Percentiles rank a stretch among this genome's conserved stretches.
These are phyloP conservation scores for Pedionomus torquatus DNA, from an alignment of 2,113 vertebrate species.

Conservation along the genomic window DNA sequence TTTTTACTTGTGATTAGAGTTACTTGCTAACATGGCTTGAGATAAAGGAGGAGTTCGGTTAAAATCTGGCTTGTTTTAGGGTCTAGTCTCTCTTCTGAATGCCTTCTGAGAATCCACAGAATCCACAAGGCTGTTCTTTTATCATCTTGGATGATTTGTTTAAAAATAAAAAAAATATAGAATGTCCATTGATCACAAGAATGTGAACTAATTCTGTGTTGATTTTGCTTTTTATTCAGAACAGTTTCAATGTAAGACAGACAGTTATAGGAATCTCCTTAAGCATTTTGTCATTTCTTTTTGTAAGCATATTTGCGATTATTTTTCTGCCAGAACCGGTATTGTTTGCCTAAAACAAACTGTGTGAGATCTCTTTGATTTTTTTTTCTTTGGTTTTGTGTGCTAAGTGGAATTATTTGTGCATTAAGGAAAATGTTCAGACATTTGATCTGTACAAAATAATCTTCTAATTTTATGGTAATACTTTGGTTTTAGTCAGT, in stretches of 20 bases:
- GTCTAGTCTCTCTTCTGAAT: not conserved
- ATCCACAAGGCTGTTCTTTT: not conserved
- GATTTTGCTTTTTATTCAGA: not conserved
- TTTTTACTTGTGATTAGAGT: not conserved
- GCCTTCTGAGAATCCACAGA: not conserved
- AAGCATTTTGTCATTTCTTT: conserved; percentile 22
- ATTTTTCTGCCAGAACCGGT: not conserved
- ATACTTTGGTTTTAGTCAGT: not conserved
- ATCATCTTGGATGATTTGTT: not conserved
- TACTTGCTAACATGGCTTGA: not conserved
- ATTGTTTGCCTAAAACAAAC: conserved; percentile 1
- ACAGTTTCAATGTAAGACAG: not conserved
- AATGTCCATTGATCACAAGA: not conserved
- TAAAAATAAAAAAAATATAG: not conserved
- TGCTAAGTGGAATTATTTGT: not conserved
- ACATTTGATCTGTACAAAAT: not conserved
- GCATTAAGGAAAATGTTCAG: not conserved
- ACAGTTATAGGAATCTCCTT: not conserved
- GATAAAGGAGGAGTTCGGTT: not conserved
- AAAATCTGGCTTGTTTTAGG: not conserved
- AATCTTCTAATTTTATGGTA: not conserved
- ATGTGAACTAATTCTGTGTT: not conserved
- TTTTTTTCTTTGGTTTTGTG: not conserved
- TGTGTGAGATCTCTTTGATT: conserved; percentile 1
- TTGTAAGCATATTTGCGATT: not conserved